Evolutionary conservation across 1,140 invertebrate species (phyloP).

Genomic region (Diabrotica virgifera): DNA sequence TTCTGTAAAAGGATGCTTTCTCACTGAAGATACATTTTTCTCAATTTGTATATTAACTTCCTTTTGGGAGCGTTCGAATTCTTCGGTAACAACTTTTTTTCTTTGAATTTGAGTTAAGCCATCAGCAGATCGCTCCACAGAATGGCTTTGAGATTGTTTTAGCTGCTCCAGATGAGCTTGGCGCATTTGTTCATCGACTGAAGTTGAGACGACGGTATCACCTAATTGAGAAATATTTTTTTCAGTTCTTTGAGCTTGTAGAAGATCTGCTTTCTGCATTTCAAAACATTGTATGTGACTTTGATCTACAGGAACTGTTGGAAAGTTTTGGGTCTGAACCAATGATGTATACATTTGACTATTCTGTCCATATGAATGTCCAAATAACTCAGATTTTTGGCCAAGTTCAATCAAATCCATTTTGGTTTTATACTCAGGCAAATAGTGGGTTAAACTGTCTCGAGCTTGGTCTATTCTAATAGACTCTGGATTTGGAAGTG

Average conservation of each 20-base stretch:
- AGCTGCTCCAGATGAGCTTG: constrained; percentile 29
- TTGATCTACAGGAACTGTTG: constrained; percentile 4
- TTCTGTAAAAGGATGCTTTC: constrained; percentile 32
- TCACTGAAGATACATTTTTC: constrained; percentile 46
- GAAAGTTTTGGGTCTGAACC: constrained; percentile 19
- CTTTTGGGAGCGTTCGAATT: constrained; percentile 60
- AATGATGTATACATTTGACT: constrained; percentile 23
- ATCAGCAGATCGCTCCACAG: constrained; percentile 47
- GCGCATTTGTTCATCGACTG: constrained; percentile 5
- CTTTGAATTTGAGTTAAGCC: constrained; percentile 58
- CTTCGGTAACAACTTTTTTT: constrained; percentile 60
- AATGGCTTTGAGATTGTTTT: constrained; percentile 32
- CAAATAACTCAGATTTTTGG: constrained; percentile 9
- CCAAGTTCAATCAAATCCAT: constrained; percentile 25
- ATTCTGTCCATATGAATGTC: constrained; percentile 3
- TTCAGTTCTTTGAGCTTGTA: constrained; percentile 19
- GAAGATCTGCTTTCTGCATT: background rate
- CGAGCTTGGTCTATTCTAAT: constrained; percentile 37
- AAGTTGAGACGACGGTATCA: background rate
- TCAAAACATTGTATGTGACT: background rate
- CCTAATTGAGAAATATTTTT: constrained; percentile 7
- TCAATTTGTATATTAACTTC: constrained; percentile 61
- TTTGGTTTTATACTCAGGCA: constrained; percentile 39
- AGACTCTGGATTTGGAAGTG: constrained; percentile 31
- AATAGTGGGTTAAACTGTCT: constrained; percentile 37